Conservation (phyloP, 2,113 vertebrate genomes). For the Spilogale gracilis region DNA sequence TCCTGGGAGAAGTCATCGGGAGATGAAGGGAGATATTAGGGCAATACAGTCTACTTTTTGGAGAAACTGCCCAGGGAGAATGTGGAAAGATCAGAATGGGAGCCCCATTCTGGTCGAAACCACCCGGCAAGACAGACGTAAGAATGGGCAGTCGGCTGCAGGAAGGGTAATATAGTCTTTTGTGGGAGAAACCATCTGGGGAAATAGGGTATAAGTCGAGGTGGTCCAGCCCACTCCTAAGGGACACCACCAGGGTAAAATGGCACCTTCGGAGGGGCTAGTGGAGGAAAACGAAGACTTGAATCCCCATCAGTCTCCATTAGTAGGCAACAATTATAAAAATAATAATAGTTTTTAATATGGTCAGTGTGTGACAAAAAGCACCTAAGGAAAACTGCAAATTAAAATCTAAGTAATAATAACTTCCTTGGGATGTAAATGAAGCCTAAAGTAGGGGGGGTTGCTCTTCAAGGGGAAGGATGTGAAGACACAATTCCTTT, state of each 20-base stretch:
- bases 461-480: too few species aligned
- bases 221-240: neutral
- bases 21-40: neutral
- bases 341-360: neutral
- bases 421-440: neutral
- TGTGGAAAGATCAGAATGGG: neutral
- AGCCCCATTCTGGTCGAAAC: neutral
- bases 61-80: neutral
- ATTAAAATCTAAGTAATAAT: constrained; percentile 16
- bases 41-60: neutral
- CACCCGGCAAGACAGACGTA: neutral
- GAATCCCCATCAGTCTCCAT: neutral
- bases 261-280: neutral
- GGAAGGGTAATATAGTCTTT: neutral
- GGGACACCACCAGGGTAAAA: neutral
- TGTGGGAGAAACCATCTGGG: neutral
- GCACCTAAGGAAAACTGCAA: neutral
- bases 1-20: neutral
- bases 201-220: neutral
- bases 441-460: neutral
- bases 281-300: neutral
- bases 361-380: neutral
- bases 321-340: neutral
- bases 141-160: neutral
- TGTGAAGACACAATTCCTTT: neutral